A percentile compares a stretch with the other conserved stretches of the same genome.
Evolutionary conservation across 2,888 invertebrate species (phyloP).

Genomic region (Hemaris fuciformis): DNA sequence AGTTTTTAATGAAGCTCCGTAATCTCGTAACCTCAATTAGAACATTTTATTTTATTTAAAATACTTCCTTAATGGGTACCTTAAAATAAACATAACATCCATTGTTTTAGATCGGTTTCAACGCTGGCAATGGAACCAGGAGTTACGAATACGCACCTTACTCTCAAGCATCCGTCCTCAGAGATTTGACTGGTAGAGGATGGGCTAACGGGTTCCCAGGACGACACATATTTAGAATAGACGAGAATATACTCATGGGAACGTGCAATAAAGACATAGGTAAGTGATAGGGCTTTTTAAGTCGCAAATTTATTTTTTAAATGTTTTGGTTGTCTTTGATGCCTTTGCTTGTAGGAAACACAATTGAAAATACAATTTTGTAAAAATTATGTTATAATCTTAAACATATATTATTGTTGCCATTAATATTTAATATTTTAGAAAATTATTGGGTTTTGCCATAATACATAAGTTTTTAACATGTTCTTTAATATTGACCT

Average conservation of each 20-base stretch:
- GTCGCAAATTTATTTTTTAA: too few relatives aligned
- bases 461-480: too few relatives aligned
- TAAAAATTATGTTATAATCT: too few relatives aligned
- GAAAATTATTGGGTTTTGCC: too few relatives aligned
- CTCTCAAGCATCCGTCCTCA: constrained; percentile 91
- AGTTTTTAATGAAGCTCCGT: too few relatives aligned
- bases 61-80: neutral
- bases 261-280: constrained; percentile 96
- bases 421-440: too few relatives aligned
- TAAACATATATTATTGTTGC: too few relatives aligned
- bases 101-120: constrained; percentile 93
- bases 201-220: constrained; percentile 94
- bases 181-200: constrained; percentile 91
- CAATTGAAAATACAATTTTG: neutral
- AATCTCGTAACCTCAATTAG: too few relatives aligned
- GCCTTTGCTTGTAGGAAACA: neutral
- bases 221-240: constrained; percentile 96
- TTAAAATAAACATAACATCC: neutral
- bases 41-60: too few relatives aligned
- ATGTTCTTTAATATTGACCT: too few relatives aligned
- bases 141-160: constrained; percentile 94
- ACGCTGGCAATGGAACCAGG: constrained; percentile 96
- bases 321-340: too few relatives aligned
- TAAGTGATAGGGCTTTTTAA: constrained; percentile 45
- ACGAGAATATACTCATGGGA: constrained; percentile 95